Base-by-base conservation (phyloP, 2,113 vertebrate genomes). In the Urocolius indicus region DNA sequence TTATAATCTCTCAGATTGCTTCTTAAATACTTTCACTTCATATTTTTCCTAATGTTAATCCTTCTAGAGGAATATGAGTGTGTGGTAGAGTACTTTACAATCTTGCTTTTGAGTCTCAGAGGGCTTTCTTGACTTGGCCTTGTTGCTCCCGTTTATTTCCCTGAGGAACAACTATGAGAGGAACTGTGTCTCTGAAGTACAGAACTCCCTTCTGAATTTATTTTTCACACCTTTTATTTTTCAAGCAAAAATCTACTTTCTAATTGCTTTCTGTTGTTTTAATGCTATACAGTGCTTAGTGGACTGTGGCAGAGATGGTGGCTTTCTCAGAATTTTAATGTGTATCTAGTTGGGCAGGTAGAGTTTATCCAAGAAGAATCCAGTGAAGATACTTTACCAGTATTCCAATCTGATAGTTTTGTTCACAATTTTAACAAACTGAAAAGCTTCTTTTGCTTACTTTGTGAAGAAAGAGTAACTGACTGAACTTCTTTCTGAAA, bases 91-190 rank as follows among this genome's bases (percentile, higher is more conserved):
- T 93, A 77, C 87, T 96, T 97, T 74, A 61, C 43, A 88, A 29
- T 89, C 92, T 84, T 90, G 61, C 82, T 94, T 94, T 96, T 89
- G 58, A 5, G 7, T 85, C 91, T 96, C 73, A 68, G 66, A 84
- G 51, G 95, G 80, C 26, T 96, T 96, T 96, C 79, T 87, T 90
- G 66, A 63, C 84, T 96, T 96, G 82, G 94, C 79, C 82, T 96
- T 94, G 59, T 66, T 94, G 63, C 54, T 91, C 26, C 27, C 90
- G 55, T 93, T 90, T 85, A 91, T 92, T 94, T 97, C 96, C 95
- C 91, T 2, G 24, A 92, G 94, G 97, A 95, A 55, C 46, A 27
- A 57, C 86, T 76, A 38, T 3, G 14, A 94, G 82, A 92, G 48
- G 59, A 94, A 63, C 38, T 72, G 54, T 95, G 66, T 86, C 69